Evolutionary conservation across 2,888 invertebrate genomes (phyloP).

Genomic region (Tribolium freemani): DNA sequence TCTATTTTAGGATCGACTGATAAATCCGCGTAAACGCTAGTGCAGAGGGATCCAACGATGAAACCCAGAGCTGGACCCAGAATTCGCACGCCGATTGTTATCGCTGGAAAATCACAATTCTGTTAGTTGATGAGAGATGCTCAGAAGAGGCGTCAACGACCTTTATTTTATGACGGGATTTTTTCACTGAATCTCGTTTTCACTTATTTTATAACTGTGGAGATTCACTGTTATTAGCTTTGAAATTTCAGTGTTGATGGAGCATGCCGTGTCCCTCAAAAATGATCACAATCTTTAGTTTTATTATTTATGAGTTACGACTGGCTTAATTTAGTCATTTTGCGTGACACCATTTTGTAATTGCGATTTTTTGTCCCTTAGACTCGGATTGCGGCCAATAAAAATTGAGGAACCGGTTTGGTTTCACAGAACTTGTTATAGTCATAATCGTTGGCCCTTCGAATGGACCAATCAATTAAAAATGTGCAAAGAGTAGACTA

Average conservation of each 20-base stretch:
- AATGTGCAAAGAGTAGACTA: no score
- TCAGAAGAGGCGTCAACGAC: neutral
- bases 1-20: slow-evolving; percentile 81
- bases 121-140: neutral
- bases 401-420: no score
- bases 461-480: no score
- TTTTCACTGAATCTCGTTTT: neutral
- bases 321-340: neutral
- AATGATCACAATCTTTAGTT: neutral
- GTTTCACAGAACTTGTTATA: no score
- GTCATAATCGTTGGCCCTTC: no score
- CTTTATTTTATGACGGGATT: neutral
- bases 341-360: no score
- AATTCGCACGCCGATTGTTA: slow-evolving; percentile 92
- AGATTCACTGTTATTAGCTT: neutral
- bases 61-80: slow-evolving; percentile 93
- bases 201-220: neutral
- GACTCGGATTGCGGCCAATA: no score
- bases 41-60: slow-evolving; percentile 90
- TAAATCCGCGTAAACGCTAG: slow-evolving; percentile 88
- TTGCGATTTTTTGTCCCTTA: no score
- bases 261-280: neutral
- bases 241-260: neutral
- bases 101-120: slow-evolving; percentile 73
- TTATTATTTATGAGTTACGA: neutral